Base-by-base conservation (phyloP, 2,888 invertebrate genomes). In the Osmoderma eremita region DNA sequence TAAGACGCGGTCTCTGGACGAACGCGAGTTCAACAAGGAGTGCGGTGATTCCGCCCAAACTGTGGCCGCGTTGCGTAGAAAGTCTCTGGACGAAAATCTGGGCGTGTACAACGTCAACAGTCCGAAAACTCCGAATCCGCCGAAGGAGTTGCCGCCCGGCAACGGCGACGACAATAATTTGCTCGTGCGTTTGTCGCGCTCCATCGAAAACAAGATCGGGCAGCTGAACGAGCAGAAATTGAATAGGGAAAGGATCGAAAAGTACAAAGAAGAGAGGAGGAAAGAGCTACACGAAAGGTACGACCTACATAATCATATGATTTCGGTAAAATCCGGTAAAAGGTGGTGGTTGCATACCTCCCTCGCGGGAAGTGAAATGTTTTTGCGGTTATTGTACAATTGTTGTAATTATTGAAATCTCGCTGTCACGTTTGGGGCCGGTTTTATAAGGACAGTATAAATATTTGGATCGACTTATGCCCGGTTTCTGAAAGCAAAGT, bases 201-300 rank as follows among this genome's bases (percentile, higher is more conserved):
- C 50, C 67, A 73, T 69, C 6, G 80, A 81, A 50, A 79, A 79
- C 66, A 71, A 71, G 20, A 50, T 63, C 15, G 51, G 63, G 48
- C 71, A 74, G 24, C 76, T 78, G n/a, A 77, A 79, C 64, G 78
- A 79, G 49, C 77, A 78, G 66, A 80, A 90, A 68, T 78, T 89
- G 18, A 91, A 91, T 75, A 84, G 95, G 51, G 94, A 95, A 77
- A 83, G 95, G 50, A 94, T 95, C 71, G 94, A 95, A 81, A 91
- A 92, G 79, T 95, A 95, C 79, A 95, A 95, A 82, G 94, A 95
- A 78, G 95, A 95, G 78, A 84, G 95, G n/a, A 85, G 95, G 58
- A 91, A 90, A 73, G 92, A 93, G 76, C 82, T 95, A 12, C 87
- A 94, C 50, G 94, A 95, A 78, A 94, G 94, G 58, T 58, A 30